These are phyloP conservation scores for Drosophila navojoa DNA, from an alignment of 1,140 invertebrate genomes.

Conservation along the genomic window DNA sequence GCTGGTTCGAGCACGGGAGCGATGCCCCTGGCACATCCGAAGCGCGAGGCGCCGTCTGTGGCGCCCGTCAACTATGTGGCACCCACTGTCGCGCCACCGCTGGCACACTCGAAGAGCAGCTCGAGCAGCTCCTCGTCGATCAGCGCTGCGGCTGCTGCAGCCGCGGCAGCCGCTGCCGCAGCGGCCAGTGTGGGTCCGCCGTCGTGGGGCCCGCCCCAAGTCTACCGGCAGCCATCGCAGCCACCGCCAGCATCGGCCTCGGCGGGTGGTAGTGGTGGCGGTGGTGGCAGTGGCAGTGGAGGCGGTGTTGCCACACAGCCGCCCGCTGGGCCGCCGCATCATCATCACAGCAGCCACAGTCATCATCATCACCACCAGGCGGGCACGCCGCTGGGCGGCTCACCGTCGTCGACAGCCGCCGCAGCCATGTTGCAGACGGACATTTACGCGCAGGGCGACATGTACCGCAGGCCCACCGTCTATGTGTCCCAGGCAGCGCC, in stretches of 20 bases:
- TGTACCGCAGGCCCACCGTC: conserved; percentile 86
- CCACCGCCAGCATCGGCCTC: conserved; percentile 51
- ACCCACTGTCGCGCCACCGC: conserved; percentile 59
- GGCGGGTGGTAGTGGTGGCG: background rate
- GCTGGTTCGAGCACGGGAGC: conserved; percentile 43
- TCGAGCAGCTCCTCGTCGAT: conserved; percentile 68
- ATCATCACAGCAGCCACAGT: conserved; percentile 52
- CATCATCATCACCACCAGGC: conserved; percentile 78
- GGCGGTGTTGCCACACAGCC: background rate
- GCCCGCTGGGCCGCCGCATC: conserved; percentile 25
- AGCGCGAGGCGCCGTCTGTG: conserved; percentile 74
- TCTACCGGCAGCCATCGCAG: conserved; percentile 71
- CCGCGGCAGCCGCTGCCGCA: conserved; percentile 68
- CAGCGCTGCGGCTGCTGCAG: conserved; percentile 65
- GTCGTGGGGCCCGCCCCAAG: conserved; percentile 78
- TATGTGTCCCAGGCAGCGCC: conserved; percentile 85
- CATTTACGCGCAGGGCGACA: conserved; percentile 85
- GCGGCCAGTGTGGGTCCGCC: conserved; percentile 74
- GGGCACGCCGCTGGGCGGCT: conserved; percentile 80
- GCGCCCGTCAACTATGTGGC: conserved; percentile 68
- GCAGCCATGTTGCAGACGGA: conserved; percentile 85
- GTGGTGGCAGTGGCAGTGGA: conserved; percentile 2
- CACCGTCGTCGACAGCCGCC: conserved; percentile 76
- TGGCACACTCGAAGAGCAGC: conserved; percentile 78
- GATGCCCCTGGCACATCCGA: conserved; percentile 66